Evolutionary conservation across 2,113 vertebrate genomes (phyloP), one percentile per base, ranked within the genome.

Genomic region (Fregata magnificens): DNA sequence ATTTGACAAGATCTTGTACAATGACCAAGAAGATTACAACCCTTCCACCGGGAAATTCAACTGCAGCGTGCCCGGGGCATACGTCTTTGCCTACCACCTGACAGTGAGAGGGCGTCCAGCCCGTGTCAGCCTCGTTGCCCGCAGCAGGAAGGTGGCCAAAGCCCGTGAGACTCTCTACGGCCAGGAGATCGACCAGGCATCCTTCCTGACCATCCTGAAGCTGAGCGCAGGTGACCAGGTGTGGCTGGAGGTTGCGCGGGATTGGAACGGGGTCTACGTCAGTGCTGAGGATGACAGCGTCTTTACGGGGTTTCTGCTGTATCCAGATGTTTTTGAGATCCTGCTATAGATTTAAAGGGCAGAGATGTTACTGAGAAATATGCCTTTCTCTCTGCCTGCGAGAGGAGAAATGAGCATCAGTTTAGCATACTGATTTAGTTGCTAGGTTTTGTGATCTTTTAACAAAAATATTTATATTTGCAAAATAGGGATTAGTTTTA

Each of bases 141-240:
- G 98, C 26, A 98, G 99, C 49, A 98, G 97, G 79, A 99, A 98
- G 58, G 98, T 98, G 85, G 98, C 99, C 83, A 98, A 98, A 88
- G 98, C 99, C 40, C 98, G 99, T 19, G 99, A 99, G 97, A 99
- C 99, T 0, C 98, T 99, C n/a, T 98, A 99, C 0, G 99, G 99
- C 24, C 99, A 99, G 84, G 99, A 99, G 95, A 99, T 99, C 20
- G 99, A 99, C 96, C 99, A 99, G 97, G 99, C 99, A 1, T 99
- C 99, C 78, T 98, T 98, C 82, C 98, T 99, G 45, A 98, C 99
- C 53, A 88, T 99, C 90, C 96, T 99, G 83, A 99, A 97, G 85
- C 97, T 99, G 80, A 97, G 91, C 2, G 97, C 20, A 5, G 99
- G 99, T 0, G 99, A 99, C 94, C 99, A 99, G 86, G 99, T 99